A percentile compares a stretch with the other conserved stretches of the same genome.
Evolutionary conservation across 2,888 invertebrate species (phyloP).

Genomic region (Pristionchus arcanus): DNA sequence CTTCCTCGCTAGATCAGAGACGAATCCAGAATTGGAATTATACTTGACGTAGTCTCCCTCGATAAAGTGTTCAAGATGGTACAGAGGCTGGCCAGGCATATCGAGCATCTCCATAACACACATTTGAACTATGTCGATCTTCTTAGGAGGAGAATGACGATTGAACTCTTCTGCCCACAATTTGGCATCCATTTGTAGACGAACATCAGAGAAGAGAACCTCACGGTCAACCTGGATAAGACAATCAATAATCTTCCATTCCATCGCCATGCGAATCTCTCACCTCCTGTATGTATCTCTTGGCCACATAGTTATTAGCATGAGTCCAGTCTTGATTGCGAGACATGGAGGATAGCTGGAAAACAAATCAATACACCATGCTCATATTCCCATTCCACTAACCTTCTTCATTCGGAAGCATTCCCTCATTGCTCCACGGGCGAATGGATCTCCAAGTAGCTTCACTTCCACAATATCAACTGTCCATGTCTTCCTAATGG

Average conservation of each 20-base stretch:
- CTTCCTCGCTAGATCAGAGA: conserved; percentile 81
- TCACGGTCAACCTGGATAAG: conserved; percentile 76
- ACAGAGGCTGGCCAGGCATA: conserved; percentile 80
- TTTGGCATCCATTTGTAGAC: conserved; percentile 84
- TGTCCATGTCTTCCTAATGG: conserved; percentile 82
- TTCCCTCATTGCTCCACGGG: conserved; percentile 83
- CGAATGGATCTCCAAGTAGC: conserved; percentile 81
- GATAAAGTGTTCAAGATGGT: conserved; percentile 83
- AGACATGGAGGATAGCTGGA: conserved; percentile 76
- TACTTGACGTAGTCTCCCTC: conserved; percentile 84
- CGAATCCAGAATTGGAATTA: conserved; percentile 84
- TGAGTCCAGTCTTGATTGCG: conserved; percentile 81
- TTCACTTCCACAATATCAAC: conserved; percentile 81
- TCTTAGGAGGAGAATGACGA: conserved; percentile 83
- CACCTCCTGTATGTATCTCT: conserved; percentile 80
- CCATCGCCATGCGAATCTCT: conserved; percentile 55
- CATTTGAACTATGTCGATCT: conserved; percentile 84
- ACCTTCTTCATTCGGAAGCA: conserved; percentile 83
- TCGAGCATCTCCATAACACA: conserved; percentile 82
- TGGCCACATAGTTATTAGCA: conserved; percentile 83
- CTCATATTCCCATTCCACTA: not conserved
- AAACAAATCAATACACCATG: conserved; percentile 70
- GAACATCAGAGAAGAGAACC: conserved; percentile 83
- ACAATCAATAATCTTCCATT: conserved; percentile 72
- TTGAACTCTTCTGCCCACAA: conserved; percentile 84